Conservation (phyloP, 2,888 invertebrate genomes). For the Tipula helvola region DNA sequence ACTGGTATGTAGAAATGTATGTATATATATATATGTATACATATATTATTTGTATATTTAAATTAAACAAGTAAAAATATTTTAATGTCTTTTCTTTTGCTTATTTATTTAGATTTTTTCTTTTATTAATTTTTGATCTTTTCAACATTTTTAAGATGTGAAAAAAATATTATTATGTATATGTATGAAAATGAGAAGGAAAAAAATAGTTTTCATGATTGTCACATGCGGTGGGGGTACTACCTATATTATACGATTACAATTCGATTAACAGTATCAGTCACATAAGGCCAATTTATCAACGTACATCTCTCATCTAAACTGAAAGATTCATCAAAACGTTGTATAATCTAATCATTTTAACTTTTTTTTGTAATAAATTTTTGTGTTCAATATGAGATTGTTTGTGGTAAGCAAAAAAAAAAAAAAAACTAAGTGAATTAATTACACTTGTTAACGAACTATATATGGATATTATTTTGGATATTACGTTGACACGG, state of each 20-base stretch:
- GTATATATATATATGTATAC: background rate
- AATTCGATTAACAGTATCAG: background rate
- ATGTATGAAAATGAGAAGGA: background rate
- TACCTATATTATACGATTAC: slow-evolving; percentile 7
- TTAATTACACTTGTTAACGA: background rate
- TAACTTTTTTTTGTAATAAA: background rate
- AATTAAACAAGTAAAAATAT: background rate
- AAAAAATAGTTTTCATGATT: background rate
- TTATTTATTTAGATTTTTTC: background rate
- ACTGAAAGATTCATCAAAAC: background rate
- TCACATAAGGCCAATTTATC: background rate
- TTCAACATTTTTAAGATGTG: background rate
- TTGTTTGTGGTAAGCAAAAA: background rate
- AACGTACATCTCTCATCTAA: background rate
- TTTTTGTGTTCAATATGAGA: background rate
- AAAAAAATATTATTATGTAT: background rate
- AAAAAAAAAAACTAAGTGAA: background rate
- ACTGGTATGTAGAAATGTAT: background rate
- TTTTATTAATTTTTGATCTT: background rate
- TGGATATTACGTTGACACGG: background rate
- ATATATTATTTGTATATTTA: background rate
- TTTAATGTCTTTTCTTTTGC: background rate
- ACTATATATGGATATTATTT: background rate
- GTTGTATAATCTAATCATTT: background rate
- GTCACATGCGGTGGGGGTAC: slow-evolving; percentile 4